Base-by-base conservation (phyloP, 2,113 vertebrate species). In the Nothobranchius furzeri region DNA sequence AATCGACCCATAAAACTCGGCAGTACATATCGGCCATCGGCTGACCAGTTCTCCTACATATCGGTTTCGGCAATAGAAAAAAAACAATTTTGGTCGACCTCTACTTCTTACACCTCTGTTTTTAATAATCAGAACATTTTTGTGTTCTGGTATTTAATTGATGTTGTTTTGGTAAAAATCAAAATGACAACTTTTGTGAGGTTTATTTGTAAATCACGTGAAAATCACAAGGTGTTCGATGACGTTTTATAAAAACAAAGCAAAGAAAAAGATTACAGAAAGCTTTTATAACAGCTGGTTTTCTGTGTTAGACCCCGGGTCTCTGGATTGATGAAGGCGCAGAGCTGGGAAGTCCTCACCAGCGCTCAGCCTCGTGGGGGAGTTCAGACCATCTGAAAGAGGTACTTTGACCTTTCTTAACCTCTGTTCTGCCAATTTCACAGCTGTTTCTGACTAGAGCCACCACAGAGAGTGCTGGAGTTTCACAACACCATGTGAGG, bases 351-450 rank as follows among this genome's bases (percentile, higher is more conserved):
- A 81, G 79, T 78, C 93, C 94, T 9, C 96, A 98, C 92, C 96
- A 98, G 82, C 95, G 95, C 36, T 98, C 96, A 0, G 96, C 96
- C 4, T 98, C 95, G 0, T 97, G 96, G 96, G 95, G 96, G 64
- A 98, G 96, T 68, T 93, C 96, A 37, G 96, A 98, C 88, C 96
- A 98, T 75, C 93, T 98, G 14, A 98, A 98, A 92, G 96, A 98
- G 94, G 96, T 98, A 95, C 86, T 79, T 76, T 65, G 56, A 73
- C 57, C 25, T 40, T 25, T 15, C 14, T 11, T 40, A 25, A 52
- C 64, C 46, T n/a, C 1, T 7, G 4, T 15, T 36, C 20, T 35
- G 15, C 15, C 6, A 35, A 12, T 40, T 20, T 65, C 66, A 54
- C 54, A 40, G 61, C 61, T 72, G 30, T 40, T 25, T 3, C 20